Base-by-base conservation (phyloP, 2,888 invertebrate species). In the Lepidonotus clava region DNA sequence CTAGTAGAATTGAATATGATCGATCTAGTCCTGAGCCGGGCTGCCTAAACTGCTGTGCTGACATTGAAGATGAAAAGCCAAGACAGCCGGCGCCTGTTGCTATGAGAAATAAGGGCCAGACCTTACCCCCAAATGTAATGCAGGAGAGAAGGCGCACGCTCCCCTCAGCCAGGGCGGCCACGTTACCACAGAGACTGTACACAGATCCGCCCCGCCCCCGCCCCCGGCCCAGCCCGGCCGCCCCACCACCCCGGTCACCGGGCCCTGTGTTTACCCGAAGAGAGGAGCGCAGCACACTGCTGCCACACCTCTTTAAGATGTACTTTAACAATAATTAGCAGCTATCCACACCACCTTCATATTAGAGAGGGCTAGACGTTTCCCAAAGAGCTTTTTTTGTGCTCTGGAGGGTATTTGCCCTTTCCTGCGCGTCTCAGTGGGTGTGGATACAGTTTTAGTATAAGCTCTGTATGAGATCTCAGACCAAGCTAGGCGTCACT, bases 231-330 rank as follows among this genome's bases (percentile, higher is more conserved):
- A 11, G 0, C 18, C 34, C 36, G 18, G 21, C 83, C 32, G 8
- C 1, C 18, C 34, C 36, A 21, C 36, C 38, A 2, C 71, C 71
- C 0, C 21, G 34, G 36, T 71, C 71, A 18, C 71, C 71, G 36
- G 71, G 71, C 38, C 71, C 71, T 2, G 38, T 71, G 36, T 71
- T 71, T n/a, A 71, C 71, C 1, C 71, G 71, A 5, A 24, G 34
- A 21, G 66, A 56, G 66, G 36, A 41, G 21, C n/a, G 32, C 32
- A 28, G 46, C 24, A 46, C 80, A 8, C 51, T 85, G 28, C 51
- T 85, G 32, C 85, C 85, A 14, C 71, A 71, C 66, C 76, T 85
- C 5, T 5, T 85, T 14, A 85, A 71, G 24, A 46, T 66, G 46
- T 85, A 85, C 36, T 51, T 85, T 46, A 46, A 41, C 11, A 24